Percentiles rank a stretch among this genome's conserved stretches.
phyloP scores from a whole-genome alignment of 2,113 vertebrate genomes.

The Talpa occidentalis region DNA sequence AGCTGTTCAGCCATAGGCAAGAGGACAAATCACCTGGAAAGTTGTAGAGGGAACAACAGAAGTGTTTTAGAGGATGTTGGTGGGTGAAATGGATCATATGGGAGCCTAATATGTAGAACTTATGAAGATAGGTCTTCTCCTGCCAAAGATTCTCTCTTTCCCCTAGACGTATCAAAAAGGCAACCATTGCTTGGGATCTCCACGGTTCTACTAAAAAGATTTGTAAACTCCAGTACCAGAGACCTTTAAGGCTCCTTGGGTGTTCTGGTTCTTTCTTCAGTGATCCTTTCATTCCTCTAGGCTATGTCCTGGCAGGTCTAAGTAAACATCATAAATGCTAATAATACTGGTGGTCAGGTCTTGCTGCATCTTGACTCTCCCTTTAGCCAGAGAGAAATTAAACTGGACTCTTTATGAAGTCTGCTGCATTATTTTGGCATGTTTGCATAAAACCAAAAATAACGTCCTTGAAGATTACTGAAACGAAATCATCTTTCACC shows the following conservation, averaged over 20 bases:
- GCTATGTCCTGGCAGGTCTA: neutral
- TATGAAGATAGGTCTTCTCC: neutral
- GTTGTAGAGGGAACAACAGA: neutral
- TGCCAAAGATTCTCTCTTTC: neutral
- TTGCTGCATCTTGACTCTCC: slow-evolving; percentile 60
- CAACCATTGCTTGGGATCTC: neutral
- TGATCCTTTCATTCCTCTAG: neutral
- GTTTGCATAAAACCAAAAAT: slow-evolving; percentile 62
- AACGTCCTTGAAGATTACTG: slow-evolving; percentile 48
- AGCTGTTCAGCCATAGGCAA: neutral
- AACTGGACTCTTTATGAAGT: slow-evolving; percentile 32
- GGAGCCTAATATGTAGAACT: neutral
- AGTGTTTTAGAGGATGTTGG: neutral
- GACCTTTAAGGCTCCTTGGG: neutral
- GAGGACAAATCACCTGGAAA: neutral
- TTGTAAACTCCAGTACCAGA: neutral
- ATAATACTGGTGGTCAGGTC: neutral
- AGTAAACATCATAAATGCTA: neutral
- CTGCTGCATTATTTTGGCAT: slow-evolving; percentile 1
- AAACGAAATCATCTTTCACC: slow-evolving; percentile 67
- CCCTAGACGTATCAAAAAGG: neutral
- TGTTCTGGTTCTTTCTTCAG: neutral
- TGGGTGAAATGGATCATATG: neutral
- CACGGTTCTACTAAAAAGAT: neutral
- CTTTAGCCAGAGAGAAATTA: slow-evolving; percentile 68